Percentiles rank a stretch among this genome's conserved stretches.
These are phyloP conservation scores for Eugnorisma glareosa DNA, from an alignment of 2,888 invertebrate species.

Conservation along the genomic window DNA sequence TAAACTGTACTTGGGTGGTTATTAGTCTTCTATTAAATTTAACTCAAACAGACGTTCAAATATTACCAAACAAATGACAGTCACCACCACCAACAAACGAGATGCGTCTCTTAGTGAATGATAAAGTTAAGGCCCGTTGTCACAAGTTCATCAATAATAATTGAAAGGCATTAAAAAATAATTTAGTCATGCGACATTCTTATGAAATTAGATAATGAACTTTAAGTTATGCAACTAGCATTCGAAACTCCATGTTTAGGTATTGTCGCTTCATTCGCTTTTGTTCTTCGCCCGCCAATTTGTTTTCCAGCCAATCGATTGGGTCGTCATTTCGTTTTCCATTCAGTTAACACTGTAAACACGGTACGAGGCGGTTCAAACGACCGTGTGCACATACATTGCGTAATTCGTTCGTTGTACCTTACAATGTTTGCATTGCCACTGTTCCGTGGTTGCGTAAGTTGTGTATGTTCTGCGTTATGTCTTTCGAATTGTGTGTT, in stretches of 20 bases:
- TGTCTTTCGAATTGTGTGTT: conserved; percentile 3
- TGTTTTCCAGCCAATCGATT: conserved; percentile 45
- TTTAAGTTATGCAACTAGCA: not conserved
- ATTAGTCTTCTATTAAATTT: no score
- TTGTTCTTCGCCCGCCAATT: not conserved
- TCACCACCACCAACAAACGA: not conserved
- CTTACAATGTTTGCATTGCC: conserved; percentile 46
- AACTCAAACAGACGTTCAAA: not conserved
- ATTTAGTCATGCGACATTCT: not conserved
- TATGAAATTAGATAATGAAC: not conserved
- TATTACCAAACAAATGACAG: not conserved
- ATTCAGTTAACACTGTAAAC: conserved; percentile 62
- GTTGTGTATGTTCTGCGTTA: conserved; percentile 33
- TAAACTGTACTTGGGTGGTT: no score
- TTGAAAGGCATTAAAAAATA: not conserved
- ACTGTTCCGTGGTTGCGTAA: conserved; percentile 20
- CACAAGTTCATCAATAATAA: conserved; percentile 49
- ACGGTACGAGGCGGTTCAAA: conserved; percentile 41
- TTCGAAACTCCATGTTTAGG: not conserved
- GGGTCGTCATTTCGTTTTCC: conserved; percentile 59
- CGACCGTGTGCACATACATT: conserved; percentile 43
- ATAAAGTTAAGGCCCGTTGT: conserved; percentile 10
- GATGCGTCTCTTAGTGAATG: conserved; percentile 13
- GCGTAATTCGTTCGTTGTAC: conserved; percentile 54
- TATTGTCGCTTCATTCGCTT: not conserved